Evolutionary conservation across 2,888 invertebrate genomes (phyloP).

Genomic region (Tanytarsus gracilentus): DNA sequence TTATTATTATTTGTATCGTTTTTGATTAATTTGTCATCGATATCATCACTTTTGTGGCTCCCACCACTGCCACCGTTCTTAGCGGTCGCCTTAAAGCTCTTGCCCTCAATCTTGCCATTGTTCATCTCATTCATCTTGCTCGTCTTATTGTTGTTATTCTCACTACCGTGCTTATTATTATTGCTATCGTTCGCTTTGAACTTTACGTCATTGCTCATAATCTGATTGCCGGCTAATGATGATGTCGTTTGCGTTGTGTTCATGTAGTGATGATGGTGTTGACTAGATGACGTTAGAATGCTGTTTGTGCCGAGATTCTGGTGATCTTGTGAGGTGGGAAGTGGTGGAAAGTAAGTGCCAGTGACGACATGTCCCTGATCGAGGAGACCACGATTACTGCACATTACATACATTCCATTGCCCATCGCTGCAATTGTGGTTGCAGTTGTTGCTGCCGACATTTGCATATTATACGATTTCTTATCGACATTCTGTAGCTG

Average conservation of each 20-base stretch:
- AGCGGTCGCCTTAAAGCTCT: slow-evolving; percentile 14
- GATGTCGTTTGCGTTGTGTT: too few relatives aligned
- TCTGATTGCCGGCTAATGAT: neutral
- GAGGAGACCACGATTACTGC: slow-evolving; percentile 69
- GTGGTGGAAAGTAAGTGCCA: slow-evolving; percentile 84
- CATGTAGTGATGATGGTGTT: slow-evolving; percentile 29
- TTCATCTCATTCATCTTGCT: slow-evolving; percentile 7
- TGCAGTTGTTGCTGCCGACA: slow-evolving; percentile 41
- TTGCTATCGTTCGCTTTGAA: slow-evolving; percentile 22
- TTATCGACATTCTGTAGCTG: slow-evolving; percentile 34
- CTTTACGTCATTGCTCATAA: neutral
- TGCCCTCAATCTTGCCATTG: slow-evolving; percentile 27
- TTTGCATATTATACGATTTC: slow-evolving; percentile 18
- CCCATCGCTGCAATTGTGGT: slow-evolving; percentile 73
- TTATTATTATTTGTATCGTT: slow-evolving; percentile 27
- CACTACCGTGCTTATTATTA: slow-evolving; percentile 23
- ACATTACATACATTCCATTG: slow-evolving; percentile 77
- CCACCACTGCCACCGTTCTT: neutral
- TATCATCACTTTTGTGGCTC: slow-evolving; percentile 21
- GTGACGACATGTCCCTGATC: slow-evolving; percentile 76
- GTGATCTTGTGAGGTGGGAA: slow-evolving; percentile 73
- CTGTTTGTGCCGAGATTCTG: slow-evolving; percentile 50
- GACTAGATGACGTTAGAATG: slow-evolving; percentile 35
- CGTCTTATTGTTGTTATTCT: slow-evolving; percentile 21
- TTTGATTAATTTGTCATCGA: slow-evolving; percentile 29